Percentiles rank a stretch among this genome's conserved stretches.
phyloP scores from a whole-genome alignment of 1,140 invertebrate genomes.

The Oedothorax gibbosus region DNA sequence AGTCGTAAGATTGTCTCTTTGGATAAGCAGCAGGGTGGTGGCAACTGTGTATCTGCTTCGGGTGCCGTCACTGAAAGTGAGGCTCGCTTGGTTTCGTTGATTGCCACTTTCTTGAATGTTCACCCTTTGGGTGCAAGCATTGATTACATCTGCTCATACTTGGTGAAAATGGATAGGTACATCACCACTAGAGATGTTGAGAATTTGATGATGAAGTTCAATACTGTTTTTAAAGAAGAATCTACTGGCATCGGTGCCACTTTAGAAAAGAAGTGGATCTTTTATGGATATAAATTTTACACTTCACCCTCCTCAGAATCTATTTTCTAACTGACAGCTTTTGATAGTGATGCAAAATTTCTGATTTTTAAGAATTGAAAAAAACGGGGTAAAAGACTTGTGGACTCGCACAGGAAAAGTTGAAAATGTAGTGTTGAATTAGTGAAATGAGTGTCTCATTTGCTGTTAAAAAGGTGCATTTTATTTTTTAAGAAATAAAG shows the following conservation, averaged over 20 bases:
- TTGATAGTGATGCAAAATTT: no score
- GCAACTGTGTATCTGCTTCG: background rate
- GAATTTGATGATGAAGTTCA: constrained; percentile 79
- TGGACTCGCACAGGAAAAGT: no score
- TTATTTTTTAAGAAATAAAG: no score
- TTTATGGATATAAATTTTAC: constrained; percentile 61
- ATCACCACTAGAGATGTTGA: constrained; percentile 80
- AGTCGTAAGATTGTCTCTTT: no score
- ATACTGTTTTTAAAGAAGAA: constrained; percentile 81
- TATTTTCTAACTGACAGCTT: no score
- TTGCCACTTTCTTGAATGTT: constrained; percentile 86
- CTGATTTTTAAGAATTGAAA: no score
- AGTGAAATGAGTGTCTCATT: no score
- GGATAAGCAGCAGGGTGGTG: no score
- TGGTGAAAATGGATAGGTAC: constrained; percentile 79
- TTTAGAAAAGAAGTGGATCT: constrained; percentile 82
- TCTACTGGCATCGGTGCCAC: constrained; percentile 80
- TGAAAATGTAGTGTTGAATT: no score
- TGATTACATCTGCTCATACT: constrained; percentile 82
- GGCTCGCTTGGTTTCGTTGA: constrained; percentile 72
- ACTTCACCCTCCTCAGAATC: no score
- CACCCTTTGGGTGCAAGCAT: constrained; percentile 88
- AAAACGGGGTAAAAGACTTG: no score
- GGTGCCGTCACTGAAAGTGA: constrained; percentile 7
- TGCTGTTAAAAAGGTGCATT: no score